Evolutionary conservation across 2,797 vertebrate species (phyloP).

Genomic region (Lepus townsendii): DNA sequence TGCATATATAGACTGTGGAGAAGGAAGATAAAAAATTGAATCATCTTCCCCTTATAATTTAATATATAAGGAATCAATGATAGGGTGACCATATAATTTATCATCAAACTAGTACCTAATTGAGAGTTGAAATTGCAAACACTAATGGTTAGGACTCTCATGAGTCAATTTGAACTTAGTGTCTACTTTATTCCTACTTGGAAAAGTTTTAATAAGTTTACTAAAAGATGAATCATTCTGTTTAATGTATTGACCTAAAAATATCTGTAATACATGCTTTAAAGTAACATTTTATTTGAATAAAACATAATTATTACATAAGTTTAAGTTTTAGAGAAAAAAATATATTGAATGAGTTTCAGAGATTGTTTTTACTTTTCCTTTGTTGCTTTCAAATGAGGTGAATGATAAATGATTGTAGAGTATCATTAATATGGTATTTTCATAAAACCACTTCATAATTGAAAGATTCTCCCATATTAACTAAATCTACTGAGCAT

Average conservation of each 20-base stretch:
- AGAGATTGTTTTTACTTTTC: neutral
- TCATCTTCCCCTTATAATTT: neutral
- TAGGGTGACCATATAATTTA: neutral
- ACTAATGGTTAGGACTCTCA: neutral
- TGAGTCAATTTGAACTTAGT: neutral
- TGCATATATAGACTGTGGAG: neutral
- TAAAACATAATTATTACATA: neutral
- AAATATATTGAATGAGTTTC: neutral
- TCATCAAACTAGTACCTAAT: neutral
- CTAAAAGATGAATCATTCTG: neutral
- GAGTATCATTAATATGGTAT: neutral
- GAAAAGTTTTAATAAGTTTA: neutral
- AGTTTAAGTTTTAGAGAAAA: slow-evolving; percentile 11
- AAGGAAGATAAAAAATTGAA: neutral
- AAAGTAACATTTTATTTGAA: slow-evolving; percentile 2
- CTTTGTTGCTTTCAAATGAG: neutral
- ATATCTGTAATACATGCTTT: neutral
- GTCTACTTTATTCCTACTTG: neutral
- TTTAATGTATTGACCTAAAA: neutral
- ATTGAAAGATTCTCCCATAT: neutral
- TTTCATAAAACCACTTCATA: neutral
- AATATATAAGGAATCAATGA: neutral
- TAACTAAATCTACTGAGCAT: slow-evolving; percentile 32
- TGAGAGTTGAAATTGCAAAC: neutral
- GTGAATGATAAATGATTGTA: neutral